phyloP scores from a whole-genome alignment of 2,888 invertebrate genomes.

The Drosophila monieri region DNA sequence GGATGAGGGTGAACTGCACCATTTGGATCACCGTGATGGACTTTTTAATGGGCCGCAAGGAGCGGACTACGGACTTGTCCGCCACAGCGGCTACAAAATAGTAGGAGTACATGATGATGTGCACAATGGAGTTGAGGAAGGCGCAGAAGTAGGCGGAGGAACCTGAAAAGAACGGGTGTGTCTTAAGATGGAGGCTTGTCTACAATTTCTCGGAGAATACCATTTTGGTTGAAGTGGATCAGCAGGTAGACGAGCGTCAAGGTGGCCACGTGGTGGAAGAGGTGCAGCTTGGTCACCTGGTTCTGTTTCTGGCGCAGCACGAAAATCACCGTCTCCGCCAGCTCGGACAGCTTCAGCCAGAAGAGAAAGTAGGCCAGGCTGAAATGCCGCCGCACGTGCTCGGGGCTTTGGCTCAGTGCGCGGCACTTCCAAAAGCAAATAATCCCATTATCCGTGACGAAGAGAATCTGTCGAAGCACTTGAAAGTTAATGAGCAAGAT shows the following conservation, averaged over 20 bases:
- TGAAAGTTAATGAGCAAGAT: not conserved
- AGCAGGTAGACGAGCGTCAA: constrained; percentile 86
- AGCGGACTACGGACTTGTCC: constrained; percentile 85
- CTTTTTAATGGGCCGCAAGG: constrained; percentile 87
- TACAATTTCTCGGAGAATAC: constrained; percentile 82
- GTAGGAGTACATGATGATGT: constrained; percentile 91
- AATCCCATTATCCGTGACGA: constrained; percentile 53
- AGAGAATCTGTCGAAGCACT: constrained; percentile 55
- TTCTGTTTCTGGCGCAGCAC: constrained; percentile 88
- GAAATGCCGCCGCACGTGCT: constrained; percentile 49
- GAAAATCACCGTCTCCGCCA: constrained; percentile 89
- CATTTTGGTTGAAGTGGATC: constrained; percentile 87
- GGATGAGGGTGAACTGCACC: constrained; percentile 89
- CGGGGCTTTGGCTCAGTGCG: constrained; percentile 38
- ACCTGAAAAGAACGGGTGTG: constrained; percentile 84
- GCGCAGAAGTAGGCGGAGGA: constrained; percentile 88
- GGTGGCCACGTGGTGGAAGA: constrained; percentile 89
- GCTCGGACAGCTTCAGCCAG: constrained; percentile 87
- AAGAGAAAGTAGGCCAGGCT: constrained; percentile 87
- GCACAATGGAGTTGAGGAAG: constrained; percentile 88
- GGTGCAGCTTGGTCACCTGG: constrained; percentile 89
- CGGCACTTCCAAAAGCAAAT: constrained; percentile 70
- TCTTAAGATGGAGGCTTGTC: constrained; percentile 15
- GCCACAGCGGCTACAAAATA: constrained; percentile 88
- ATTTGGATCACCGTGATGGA: constrained; percentile 88